Conservation (phyloP, 2,113 vertebrate genomes). For the Notiomystis cincta region DNA sequence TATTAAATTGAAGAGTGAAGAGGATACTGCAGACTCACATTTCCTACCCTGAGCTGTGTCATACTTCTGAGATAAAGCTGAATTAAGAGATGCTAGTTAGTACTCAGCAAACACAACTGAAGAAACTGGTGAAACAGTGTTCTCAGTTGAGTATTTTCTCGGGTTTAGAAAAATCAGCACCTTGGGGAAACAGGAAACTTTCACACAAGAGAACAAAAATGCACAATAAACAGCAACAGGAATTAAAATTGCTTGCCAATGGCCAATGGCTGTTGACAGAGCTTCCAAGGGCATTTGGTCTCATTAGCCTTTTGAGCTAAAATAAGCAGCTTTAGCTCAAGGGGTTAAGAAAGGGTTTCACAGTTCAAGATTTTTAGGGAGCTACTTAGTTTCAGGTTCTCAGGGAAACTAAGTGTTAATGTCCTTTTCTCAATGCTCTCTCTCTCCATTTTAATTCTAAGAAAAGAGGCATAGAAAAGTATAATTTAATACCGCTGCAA, state of each 20-base stretch:
- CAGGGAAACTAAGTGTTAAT: not conserved
- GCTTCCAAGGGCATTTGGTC: not conserved
- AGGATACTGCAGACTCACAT: not conserved
- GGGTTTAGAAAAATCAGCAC: not conserved
- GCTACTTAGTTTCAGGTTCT: not conserved
- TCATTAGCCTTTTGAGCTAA: not conserved
- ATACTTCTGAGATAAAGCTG: not conserved
- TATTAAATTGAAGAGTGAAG: not conserved
- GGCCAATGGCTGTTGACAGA: not conserved
- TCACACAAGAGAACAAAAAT: not conserved
- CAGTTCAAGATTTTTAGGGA: not conserved
- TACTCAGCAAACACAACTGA: not conserved
- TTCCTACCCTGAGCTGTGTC: not conserved
- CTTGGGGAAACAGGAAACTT: not conserved
- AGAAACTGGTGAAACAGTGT: not conserved
- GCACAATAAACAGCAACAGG: not conserved
- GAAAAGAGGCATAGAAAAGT: not conserved
- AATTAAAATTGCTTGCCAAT: not conserved
- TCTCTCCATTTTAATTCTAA: not conserved
- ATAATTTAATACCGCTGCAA: not conserved
- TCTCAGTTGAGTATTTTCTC: not conserved
- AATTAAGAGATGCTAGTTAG: not conserved
- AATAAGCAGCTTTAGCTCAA: not conserved
- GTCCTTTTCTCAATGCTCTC: not conserved
- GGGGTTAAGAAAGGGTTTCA: not conserved